A percentile compares a stretch with the other conserved stretches of the same genome.
phyloP scores from a whole-genome alignment of 2,888 invertebrate genomes.

The Uloborus plumipes region DNA sequence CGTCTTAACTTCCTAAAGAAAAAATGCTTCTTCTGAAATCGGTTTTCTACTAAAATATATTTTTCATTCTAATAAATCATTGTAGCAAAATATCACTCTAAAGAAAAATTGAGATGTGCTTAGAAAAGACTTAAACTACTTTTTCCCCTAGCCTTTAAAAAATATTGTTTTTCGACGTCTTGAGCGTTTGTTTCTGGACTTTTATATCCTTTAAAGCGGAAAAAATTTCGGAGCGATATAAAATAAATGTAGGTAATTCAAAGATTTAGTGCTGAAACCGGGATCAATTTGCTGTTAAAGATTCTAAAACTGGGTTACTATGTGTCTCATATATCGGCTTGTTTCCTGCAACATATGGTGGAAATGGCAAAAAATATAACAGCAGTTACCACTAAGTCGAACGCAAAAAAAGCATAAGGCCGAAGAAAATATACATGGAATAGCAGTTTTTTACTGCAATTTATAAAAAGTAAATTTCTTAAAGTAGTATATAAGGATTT shows the following conservation, averaged over 20 bases:
- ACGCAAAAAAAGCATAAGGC: too few relatives aligned
- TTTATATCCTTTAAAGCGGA: slow-evolving; percentile 42
- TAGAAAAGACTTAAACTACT: neutral
- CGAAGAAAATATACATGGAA: too few relatives aligned
- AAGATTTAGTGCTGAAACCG: slow-evolving; percentile 43
- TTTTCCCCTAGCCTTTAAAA: neutral
- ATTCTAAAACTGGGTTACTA: slow-evolving; percentile 46
- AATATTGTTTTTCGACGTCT: neutral
- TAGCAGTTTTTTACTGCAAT: too few relatives aligned
- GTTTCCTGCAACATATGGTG: slow-evolving; percentile 37
- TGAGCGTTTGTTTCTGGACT: neutral
- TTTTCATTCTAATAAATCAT: too few relatives aligned
- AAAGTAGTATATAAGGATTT: too few relatives aligned
- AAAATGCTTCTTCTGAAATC: slow-evolving; percentile 3
- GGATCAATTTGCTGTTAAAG: slow-evolving; percentile 58
- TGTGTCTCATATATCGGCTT: slow-evolving; percentile 28
- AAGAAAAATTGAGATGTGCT: too few relatives aligned
- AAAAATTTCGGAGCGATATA: slow-evolving; percentile 11
- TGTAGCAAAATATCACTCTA: too few relatives aligned
- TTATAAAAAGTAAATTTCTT: too few relatives aligned
- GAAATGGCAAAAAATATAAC: neutral
- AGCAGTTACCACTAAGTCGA: too few relatives aligned
- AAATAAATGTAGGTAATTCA: slow-evolving; percentile 32
- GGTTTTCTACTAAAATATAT: too few relatives aligned
- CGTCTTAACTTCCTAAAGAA: neutral